These are phyloP conservation scores for Amphiprion percula DNA, from an alignment of 2,113 vertebrate species.

Conservation along the genomic window DNA sequence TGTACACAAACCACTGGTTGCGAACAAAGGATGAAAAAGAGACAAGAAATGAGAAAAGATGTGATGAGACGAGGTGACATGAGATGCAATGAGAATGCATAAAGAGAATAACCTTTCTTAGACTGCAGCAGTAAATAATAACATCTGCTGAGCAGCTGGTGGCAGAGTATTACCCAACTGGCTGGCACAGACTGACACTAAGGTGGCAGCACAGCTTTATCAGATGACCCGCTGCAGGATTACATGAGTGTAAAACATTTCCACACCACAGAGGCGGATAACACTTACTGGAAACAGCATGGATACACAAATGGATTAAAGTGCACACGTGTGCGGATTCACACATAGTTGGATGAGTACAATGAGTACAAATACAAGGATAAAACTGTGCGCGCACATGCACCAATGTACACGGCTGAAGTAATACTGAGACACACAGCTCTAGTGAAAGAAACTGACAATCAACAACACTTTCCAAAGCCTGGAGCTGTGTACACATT, in stretches of 20 bases:
- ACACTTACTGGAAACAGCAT: constrained; percentile 51
- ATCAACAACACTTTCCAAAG: constrained; percentile 33
- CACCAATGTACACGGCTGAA: neutral
- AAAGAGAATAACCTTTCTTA: constrained; percentile 69
- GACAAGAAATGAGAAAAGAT: constrained; percentile 18
- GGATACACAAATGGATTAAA: constrained; percentile 53
- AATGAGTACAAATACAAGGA: constrained; percentile 10
- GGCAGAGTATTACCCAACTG: constrained; percentile 76
- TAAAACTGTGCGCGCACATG: neutral
- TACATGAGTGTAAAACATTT: constrained; percentile 84
- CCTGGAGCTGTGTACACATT: constrained; percentile 34
- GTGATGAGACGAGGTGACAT: constrained; percentile 31
- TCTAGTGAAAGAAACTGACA: constrained; percentile 34
- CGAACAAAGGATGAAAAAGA: neutral
- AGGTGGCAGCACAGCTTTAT: constrained; percentile 72
- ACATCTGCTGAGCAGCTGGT: constrained; percentile 87
- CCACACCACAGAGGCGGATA: constrained; percentile 69
- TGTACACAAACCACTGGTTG: constrained; percentile 34
- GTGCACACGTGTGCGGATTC: constrained; percentile 42
- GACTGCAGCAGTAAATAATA: constrained; percentile 75
- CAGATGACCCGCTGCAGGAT: constrained; percentile 82
- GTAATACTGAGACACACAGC: constrained; percentile 8
- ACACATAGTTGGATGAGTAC: constrained; percentile 30
- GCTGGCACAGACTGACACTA: constrained; percentile 77
- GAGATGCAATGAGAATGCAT: constrained; percentile 48